Conservation (phyloP, 2,113 vertebrate genomes). For the human region DNA sequence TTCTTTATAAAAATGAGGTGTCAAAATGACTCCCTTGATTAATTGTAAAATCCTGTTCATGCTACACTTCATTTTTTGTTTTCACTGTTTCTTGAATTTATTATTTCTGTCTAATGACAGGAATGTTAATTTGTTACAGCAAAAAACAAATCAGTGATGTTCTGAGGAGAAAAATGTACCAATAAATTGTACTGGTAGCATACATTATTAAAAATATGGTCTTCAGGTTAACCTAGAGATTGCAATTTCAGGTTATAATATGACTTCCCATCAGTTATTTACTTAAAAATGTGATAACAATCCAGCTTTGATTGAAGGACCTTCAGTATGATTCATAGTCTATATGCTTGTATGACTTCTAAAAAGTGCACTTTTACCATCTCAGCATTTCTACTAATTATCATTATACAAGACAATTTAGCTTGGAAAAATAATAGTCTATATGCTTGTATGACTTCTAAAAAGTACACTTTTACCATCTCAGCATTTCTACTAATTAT, state of each 20-base stretch:
- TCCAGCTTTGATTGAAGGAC: neutral
- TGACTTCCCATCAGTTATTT: neutral
- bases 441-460: too few relatives aligned
- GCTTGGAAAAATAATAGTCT: too few relatives aligned
- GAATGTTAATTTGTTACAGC: neutral
- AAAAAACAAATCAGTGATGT: neutral
- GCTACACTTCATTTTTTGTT: neutral
- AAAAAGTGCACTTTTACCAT: neutral
- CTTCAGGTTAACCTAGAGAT: neutral
- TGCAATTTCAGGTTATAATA: neutral
- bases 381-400: neutral
- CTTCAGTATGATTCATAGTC: neutral
- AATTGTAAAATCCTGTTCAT: slow-evolving; percentile 54
- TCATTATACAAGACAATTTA: neutral
- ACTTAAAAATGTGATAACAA: neutral
- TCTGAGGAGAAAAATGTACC: neutral
- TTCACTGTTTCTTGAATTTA: slow-evolving; percentile 31
- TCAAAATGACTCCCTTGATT: slow-evolving; percentile 22
- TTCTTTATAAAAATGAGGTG: slow-evolving; percentile 42
- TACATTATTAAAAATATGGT: neutral
- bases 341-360: neutral
- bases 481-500: too few relatives aligned
- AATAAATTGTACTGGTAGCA: neutral
- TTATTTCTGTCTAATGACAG: slow-evolving; percentile 38
- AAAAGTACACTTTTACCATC: too few relatives aligned